Conservation (phyloP, 2,113 vertebrate genomes). For the human (Homo sapiens) region DNA sequence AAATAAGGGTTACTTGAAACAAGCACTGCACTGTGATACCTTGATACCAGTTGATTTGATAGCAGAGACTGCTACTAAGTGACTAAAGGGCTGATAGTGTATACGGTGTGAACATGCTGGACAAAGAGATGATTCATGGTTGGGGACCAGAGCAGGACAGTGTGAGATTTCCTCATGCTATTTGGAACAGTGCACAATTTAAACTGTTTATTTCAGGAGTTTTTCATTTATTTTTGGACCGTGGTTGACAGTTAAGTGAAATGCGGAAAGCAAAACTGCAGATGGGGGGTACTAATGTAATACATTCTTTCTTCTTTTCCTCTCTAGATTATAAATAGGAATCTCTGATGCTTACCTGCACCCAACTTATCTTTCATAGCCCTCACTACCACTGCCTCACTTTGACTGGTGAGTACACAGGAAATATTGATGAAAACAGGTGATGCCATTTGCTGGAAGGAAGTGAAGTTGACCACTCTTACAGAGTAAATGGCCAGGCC, state of each 20-base stretch:
- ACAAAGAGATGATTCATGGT: not conserved
- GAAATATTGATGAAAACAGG: conserved; percentile 78
- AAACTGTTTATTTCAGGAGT: not conserved
- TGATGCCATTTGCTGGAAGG: conserved; percentile 73
- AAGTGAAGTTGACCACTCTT: conserved; percentile 72
- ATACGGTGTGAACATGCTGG: not conserved
- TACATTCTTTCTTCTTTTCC: not conserved
- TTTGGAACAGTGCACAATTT: not conserved
- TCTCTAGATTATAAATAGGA: not conserved
- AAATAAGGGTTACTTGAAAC: not conserved
- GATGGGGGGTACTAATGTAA: not conserved
- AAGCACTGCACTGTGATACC: not conserved
- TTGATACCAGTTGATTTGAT: not conserved
- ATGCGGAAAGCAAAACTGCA: not conserved
- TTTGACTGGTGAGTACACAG: conserved; percentile 78
- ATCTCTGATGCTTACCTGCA: conserved; percentile 60
- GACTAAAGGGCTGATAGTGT: not conserved
- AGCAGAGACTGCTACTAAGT: not conserved
- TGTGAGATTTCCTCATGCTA: not conserved
- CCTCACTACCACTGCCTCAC: conserved; percentile 64
- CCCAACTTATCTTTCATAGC: not conserved
- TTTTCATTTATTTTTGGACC: not conserved
- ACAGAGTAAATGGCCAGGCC: conserved; percentile 63
- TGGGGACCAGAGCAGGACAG: not conserved
- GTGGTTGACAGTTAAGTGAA: not conserved